Evolutionary conservation across 1,140 invertebrate genomes (phyloP).

Genomic region (Drosophila bifasciata): DNA sequence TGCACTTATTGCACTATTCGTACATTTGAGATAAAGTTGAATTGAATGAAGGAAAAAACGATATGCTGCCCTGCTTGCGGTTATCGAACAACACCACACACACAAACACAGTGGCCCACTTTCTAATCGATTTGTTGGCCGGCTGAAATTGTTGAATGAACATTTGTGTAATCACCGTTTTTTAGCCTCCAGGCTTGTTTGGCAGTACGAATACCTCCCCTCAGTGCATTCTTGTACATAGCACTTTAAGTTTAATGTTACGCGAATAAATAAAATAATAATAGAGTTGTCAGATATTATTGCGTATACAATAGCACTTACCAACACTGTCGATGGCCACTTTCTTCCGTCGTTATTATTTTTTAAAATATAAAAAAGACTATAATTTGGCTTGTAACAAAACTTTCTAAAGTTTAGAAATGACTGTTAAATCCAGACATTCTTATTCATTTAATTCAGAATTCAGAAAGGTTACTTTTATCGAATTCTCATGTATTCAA

Average conservation of each 20-base stretch:
- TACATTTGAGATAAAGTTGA: slow-evolving; percentile 19
- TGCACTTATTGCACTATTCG: neutral
- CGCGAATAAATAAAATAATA: slow-evolving; percentile 25
- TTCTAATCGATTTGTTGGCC: slow-evolving; percentile 5
- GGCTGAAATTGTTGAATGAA: slow-evolving; percentile 33
- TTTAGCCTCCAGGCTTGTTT: slow-evolving; percentile 78
- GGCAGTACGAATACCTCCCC: slow-evolving; percentile 72
- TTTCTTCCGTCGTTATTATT: neutral
- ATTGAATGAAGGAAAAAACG: slow-evolving; percentile 34
- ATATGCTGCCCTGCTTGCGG: slow-evolving; percentile 42
- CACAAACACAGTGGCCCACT: slow-evolving; percentile 48
- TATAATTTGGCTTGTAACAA: too few species aligned
- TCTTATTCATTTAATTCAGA: too few species aligned
- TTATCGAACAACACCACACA: slow-evolving; percentile 25
- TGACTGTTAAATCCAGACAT: too few species aligned
- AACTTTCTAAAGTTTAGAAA: too few species aligned
- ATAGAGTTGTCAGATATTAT: slow-evolving; percentile 10
- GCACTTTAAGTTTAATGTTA: slow-evolving; percentile 18
- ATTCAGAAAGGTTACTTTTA: too few species aligned
- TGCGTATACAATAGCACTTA: slow-evolving; percentile 6
- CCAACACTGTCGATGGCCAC: neutral
- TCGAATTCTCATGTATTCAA: too few species aligned
- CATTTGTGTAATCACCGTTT: slow-evolving; percentile 65
- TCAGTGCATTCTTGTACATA: slow-evolving; percentile 80
- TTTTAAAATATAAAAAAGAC: too few species aligned